Evolutionary conservation across 2,888 invertebrate genomes (phyloP).

Genomic region (Lysandra coridon): DNA sequence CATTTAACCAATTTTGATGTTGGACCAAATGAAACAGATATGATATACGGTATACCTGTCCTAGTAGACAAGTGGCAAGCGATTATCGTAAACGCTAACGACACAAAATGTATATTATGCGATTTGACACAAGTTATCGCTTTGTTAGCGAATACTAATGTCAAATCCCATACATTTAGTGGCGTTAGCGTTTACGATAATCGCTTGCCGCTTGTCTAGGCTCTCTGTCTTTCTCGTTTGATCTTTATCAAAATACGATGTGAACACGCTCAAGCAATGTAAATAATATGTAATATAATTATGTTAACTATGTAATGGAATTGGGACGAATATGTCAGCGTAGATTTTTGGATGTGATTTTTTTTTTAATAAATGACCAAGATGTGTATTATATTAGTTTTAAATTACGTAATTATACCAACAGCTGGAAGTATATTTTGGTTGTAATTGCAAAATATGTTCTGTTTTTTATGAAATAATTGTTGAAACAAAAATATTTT

Average conservation of each 20-base stretch:
- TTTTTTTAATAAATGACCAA: neutral
- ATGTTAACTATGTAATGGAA: constrained; percentile 32
- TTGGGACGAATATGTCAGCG: constrained; percentile 8
- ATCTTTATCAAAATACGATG: neutral
- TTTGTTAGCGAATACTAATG: no score
- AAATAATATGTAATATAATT: constrained; percentile 26
- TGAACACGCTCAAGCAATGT: constrained; percentile 32
- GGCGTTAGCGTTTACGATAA: no score
- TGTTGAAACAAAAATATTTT: neutral
- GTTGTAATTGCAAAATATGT: neutral
- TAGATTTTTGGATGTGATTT: neutral
- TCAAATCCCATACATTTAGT: no score
- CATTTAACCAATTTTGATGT: neutral
- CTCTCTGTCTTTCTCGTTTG: neutral
- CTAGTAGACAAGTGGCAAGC: no score
- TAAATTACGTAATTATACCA: neutral
- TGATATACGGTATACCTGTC: neutral
- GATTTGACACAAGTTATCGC: no score
- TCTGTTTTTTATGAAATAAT: neutral
- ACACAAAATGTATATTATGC: no score
- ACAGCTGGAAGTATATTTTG: neutral
- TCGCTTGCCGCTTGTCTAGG: no score
- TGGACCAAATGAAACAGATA: neutral
- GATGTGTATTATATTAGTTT: neutral
- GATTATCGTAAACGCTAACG: no score